phyloP scores from a whole-genome alignment of 2,888 invertebrate species.

The Lissonota sp. region DNA sequence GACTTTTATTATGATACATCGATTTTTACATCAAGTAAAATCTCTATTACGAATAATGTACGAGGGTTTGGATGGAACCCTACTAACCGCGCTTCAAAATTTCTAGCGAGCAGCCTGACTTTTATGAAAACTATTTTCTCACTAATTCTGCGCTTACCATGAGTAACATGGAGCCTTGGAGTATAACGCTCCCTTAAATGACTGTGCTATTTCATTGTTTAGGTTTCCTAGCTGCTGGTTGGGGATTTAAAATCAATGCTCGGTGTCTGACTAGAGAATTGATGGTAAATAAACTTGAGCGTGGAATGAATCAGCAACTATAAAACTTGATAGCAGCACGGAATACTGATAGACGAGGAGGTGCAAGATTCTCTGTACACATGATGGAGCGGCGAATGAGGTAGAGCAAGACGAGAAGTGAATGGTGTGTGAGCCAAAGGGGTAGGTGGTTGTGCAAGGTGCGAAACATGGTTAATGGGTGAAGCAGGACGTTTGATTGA shows the following conservation, averaged over 20 bases:
- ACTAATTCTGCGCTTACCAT: no score
- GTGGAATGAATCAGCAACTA: conserved; percentile 42
- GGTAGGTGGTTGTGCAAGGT: conserved; percentile 49
- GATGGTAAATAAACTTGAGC: conserved; percentile 10
- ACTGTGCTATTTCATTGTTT: no score
- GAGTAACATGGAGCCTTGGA: no score
- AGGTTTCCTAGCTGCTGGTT: background rate
- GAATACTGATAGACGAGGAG: conserved; percentile 2
- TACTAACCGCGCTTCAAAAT: no score
- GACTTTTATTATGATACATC: no score
- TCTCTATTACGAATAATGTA: no score
- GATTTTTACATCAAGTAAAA: no score
- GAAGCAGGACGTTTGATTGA: conserved; percentile 61
- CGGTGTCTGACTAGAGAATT: background rate
- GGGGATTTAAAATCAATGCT: conserved; percentile 8
- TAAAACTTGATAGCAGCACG: conserved; percentile 9
- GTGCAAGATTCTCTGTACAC: background rate
- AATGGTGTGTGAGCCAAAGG: conserved; percentile 22
- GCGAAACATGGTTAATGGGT: conserved; percentile 63
- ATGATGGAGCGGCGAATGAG: conserved; percentile 36
- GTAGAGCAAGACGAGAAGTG: conserved; percentile 23
- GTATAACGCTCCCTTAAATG: no score
- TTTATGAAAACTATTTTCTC: no score
- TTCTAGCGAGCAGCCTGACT: no score
- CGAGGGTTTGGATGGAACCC: no score